Evolutionary conservation across 2,113 vertebrate species (phyloP), one percentile per base, ranked within the genome.

Genomic region (Sylvietta virens): DNA sequence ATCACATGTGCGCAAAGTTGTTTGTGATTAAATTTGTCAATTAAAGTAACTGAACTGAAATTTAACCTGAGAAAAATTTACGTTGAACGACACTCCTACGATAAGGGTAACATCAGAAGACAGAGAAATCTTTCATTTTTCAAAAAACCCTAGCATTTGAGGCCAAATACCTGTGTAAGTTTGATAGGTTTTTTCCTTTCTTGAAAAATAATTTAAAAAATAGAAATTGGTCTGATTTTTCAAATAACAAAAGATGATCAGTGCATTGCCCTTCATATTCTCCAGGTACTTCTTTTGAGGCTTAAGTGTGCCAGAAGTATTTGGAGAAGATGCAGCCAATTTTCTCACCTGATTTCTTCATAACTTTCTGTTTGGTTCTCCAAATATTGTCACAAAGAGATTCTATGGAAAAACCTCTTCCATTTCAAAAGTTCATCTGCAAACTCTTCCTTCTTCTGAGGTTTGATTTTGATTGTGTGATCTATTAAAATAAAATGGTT

Each of bases 1-100:
- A 42, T 96, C 87, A 71, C 64, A 87, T 42, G 76, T 92, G 82
- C 86, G 71, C 58, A 67, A 95, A 86, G 76, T 96, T 94, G 81
- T 88, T 96, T 96, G 72, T 93, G 80, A 95, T 93, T 95, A 81
- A 67, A 84, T 90, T 94, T 93, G 64, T 96, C 86, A 80, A 79
- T 96, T 93, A 88, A 69, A 79, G 53, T 81, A 93, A 86, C 53
- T 76, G 40, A 42, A 93, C 60, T 84, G 51, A 93, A 88, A 90
- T 90, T 81, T 78, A 81, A 71, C 82, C 56, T 81, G 71, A 69
- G 69, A 94, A 92, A 83, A 86, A 67, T 42, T 62, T 77, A 23
- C 39, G 28, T 7, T 74, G 56, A 90, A 19, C 7, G 10, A 39
- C 21, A 44, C 35, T 77, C 21, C 13, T 70, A 13, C 33, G 66